Conservation (phyloP, 1,140 invertebrate genomes). For the Sitobion miscanthi region DNA sequence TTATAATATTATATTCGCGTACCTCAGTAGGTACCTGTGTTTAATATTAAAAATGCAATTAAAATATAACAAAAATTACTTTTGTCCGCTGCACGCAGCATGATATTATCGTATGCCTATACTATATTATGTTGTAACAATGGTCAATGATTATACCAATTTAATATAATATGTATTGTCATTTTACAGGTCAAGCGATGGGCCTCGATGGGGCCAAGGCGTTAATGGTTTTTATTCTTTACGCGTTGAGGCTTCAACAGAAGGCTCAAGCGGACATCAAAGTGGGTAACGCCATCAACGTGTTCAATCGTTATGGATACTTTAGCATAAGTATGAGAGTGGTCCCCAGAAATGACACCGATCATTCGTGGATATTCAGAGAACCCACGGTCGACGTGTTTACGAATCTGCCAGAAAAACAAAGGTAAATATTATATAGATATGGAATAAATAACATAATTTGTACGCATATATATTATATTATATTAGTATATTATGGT, state of each 20-base stretch:
- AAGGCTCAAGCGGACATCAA: slow-evolving; percentile 65
- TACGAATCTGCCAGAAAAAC: slow-evolving; percentile 63
- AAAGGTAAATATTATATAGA: slow-evolving; percentile 52
- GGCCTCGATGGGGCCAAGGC: slow-evolving; percentile 52
- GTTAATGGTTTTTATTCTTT: slow-evolving; percentile 34
- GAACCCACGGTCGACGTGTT: slow-evolving; percentile 83
- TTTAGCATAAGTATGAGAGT: slow-evolving; percentile 84
- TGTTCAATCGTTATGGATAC: slow-evolving; percentile 79
- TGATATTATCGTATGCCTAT: background rate
- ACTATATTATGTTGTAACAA: background rate
- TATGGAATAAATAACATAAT: background rate
- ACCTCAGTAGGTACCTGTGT: background rate
- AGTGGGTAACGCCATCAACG: slow-evolving; percentile 75
- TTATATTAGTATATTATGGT: background rate
- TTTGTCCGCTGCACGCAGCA: background rate
- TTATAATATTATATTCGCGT: background rate
- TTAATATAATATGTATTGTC: background rate
- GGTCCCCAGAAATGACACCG: slow-evolving; percentile 79
- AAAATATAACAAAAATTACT: background rate
- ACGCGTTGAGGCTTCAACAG: slow-evolving; percentile 18
- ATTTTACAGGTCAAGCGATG: slow-evolving; percentile 39
- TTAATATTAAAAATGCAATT: background rate
- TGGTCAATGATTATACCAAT: background rate
- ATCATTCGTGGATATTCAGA: slow-evolving; percentile 79
- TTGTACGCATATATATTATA: background rate